Evolutionary conservation across 2,797 vertebrate species (phyloP), one percentile per base, ranked within the genome.

Genomic region (Stomatorhinus walkeri): DNA sequence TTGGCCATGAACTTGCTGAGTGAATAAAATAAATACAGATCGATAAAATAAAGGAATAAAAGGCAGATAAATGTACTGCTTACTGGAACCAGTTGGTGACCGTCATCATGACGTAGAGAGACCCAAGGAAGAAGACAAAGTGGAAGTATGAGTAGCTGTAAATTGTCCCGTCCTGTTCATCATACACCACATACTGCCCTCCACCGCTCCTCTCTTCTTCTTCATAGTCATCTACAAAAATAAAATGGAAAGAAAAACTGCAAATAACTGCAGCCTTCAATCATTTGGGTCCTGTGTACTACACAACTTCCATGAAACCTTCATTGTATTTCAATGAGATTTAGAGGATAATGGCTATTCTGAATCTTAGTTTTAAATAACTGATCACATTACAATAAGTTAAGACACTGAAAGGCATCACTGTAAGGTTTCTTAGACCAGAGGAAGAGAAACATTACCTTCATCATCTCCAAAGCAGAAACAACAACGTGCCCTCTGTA

Each of bases 81-180:
- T 95, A 99, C 98, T 99, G 96, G 95, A 99, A 99, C 98, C 98
- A 99, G 91, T 98, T 98, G 92, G 98, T 99, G 90, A 98, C 94
- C 0, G 98, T 99, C 98, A 99, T 99, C 98, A 99, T 99, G 93
- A 99, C 96, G 0, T 99, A 99, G 12, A 99, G 97, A 0, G 98
- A 99, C 61, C 97, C 98, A 89, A 99, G 93, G 91, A 98, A 98
- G 95, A 99, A 99, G 92, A 99, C 96, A 0, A 97, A 97, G 92
- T 99, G 98, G 93, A 99, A 99, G 92, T 95, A 98, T 88, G 96
- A 16, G 3, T 99, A 99, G 93, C 95, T 96, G 89, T 99, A 99
- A 89, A 98, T 93, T 0, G 98, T 99, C 90, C 92, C 92, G 28
- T 95, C 96, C 88, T 94, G 96, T 94, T 99, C 98, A 2, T 99